Evolutionary conservation across 2,888 invertebrate genomes (phyloP).

Genomic region (Drosophila aldrichi): DNA sequence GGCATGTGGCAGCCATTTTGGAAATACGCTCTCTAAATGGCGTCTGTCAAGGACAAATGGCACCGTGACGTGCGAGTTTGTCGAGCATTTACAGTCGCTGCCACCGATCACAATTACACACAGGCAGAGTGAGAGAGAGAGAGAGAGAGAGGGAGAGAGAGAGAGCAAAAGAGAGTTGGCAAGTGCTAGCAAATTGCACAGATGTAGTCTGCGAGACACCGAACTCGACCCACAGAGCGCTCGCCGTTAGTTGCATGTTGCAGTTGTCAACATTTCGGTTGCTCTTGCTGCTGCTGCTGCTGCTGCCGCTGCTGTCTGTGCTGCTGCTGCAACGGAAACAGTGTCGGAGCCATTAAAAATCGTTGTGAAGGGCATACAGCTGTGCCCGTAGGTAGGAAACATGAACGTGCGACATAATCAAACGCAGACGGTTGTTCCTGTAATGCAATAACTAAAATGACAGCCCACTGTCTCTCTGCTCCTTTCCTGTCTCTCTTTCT

Average conservation of each 20-base stretch:
- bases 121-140: background rate
- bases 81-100: slow-evolving; percentile 63
- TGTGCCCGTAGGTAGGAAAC: slow-evolving; percentile 57
- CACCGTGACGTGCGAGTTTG: slow-evolving; percentile 61
- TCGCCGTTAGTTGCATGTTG: slow-evolving; percentile 74
- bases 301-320: slow-evolving; percentile 40
- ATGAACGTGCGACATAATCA: slow-evolving; percentile 73
- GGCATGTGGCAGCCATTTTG: slow-evolving; percentile 66
- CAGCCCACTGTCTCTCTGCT: slow-evolving; percentile 49
- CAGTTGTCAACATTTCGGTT: slow-evolving; percentile 58
- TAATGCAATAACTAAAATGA: slow-evolving; percentile 79
- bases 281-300: slow-evolving; percentile 21
- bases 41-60: slow-evolving; percentile 74
- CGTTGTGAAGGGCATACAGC: slow-evolving; percentile 19
- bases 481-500: background rate
- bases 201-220: slow-evolving; percentile 36
- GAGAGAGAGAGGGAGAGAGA: slow-evolving; percentile 1
- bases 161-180: slow-evolving; percentile 26
- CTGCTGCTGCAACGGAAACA: slow-evolving; percentile 69
- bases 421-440: slow-evolving; percentile 68
- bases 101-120: slow-evolving; percentile 72
- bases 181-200: slow-evolving; percentile 77
- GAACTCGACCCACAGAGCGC: slow-evolving; percentile 24
- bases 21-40: slow-evolving; percentile 66
- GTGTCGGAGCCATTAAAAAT: slow-evolving; percentile 76